Evolutionary conservation across 1,140 invertebrate genomes (phyloP).

Genomic region (Oncopeltus fasciatus): DNA sequence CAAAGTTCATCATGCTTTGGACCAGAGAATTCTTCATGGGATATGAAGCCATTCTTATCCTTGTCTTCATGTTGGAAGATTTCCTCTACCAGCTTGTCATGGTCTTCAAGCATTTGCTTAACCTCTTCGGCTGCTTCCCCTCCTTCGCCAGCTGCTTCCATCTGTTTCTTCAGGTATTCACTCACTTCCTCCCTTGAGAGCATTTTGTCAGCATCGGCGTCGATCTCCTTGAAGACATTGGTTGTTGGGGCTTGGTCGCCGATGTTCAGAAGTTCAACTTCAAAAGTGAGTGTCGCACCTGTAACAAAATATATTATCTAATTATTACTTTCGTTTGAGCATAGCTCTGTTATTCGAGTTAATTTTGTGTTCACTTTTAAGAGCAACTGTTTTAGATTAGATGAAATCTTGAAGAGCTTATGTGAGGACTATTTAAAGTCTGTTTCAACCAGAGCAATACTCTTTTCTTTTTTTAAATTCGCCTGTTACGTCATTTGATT

Average conservation of each 20-base stretch:
- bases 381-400: too few relatives aligned
- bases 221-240: constrained; percentile 95
- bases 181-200: constrained; percentile 88
- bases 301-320: too few relatives aligned
- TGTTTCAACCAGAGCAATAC: too few relatives aligned
- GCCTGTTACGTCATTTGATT: too few relatives aligned
- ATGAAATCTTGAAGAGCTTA: too few relatives aligned
- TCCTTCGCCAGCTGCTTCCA: constrained; percentile 53
- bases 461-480: too few relatives aligned
- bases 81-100: constrained; percentile 86
- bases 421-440: too few relatives aligned
- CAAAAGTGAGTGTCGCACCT: constrained; percentile 77
- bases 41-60: constrained; percentile 89
- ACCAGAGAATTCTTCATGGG: constrained; percentile 87
- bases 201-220: constrained; percentile 72
- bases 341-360: too few relatives aligned
- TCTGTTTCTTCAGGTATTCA: constrained; percentile 79
- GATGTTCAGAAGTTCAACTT: constrained; percentile 83
- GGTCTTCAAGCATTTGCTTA: constrained; percentile 72
- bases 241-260: constrained; percentile 70
- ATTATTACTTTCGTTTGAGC: too few relatives aligned
- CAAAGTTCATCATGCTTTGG: constrained; percentile 94
- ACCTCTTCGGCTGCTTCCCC: constrained; percentile 44
- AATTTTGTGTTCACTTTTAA: too few relatives aligned
- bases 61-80: constrained; percentile 95